Percentiles rank a stretch among this genome's conserved stretches.
These are phyloP conservation scores for Murina feae DNA, from an alignment of 2,113 vertebrate genomes.

Conservation along the genomic window DNA sequence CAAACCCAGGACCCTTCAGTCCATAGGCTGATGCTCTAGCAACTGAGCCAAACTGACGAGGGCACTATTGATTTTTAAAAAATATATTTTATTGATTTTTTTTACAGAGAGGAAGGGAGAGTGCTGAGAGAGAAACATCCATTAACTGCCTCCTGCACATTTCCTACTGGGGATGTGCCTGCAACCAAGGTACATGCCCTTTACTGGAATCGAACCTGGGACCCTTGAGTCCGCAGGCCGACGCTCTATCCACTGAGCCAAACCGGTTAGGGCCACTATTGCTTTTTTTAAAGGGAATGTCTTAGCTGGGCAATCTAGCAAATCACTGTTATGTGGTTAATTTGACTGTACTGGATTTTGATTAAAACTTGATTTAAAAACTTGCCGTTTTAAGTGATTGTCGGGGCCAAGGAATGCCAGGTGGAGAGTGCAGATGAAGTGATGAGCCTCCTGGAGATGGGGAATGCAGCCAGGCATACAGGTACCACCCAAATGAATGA, in stretches of 20 bases:
- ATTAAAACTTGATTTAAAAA: slow-evolving; percentile 54
- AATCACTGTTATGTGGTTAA: slow-evolving; percentile 27
- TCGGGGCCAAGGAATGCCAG: slow-evolving; percentile 87
- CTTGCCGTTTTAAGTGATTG: slow-evolving; percentile 84
- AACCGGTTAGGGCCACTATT: not conserved
- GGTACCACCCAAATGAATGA: slow-evolving; percentile 89
- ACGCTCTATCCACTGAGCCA: too few relatives aligned
- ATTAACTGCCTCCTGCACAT: too few relatives aligned
- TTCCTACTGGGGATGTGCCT: too few relatives aligned
- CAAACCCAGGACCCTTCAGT: not conserved
- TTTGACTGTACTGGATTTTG: slow-evolving; percentile 39
- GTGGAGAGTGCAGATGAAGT: slow-evolving; percentile 88
- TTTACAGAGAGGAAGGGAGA: too few relatives aligned
- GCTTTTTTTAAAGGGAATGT: not conserved
- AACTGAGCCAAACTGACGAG: not conserved
- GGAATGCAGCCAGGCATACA: slow-evolving; percentile 87
- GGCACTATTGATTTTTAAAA: not conserved
- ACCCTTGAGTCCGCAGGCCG: too few relatives aligned
- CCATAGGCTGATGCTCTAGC: too few relatives aligned
- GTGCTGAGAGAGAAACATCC: too few relatives aligned
- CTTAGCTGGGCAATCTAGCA: slow-evolving; percentile 20
- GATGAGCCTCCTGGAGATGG: slow-evolving; percentile 84
- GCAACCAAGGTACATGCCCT: too few relatives aligned
- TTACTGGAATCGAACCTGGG: too few relatives aligned
- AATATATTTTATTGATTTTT: too few relatives aligned